Evolutionary conservation across 92 coral and sea anemone genomes (phyloP), one percentile per base, ranked within the genome.

Genomic region (Meandrina meandrites): DNA sequence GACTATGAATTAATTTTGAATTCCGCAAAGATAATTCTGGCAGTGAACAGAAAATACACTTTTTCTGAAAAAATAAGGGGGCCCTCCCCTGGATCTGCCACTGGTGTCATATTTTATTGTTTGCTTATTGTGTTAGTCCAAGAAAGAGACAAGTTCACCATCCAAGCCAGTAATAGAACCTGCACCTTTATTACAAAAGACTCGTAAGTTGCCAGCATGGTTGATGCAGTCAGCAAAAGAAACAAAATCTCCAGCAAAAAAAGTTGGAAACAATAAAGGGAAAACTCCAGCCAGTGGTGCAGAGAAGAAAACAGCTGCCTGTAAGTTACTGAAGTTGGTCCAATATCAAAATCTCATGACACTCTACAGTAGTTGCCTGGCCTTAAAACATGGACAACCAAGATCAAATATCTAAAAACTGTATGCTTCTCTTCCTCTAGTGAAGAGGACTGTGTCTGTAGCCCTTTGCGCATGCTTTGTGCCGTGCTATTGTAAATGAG

Each of bases 161-260:
- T 30, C 74, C 34, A 80, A 90, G 74, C 68, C 92, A 27, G 75
- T 75, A 15, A 89, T 90, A 9, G 83, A 89, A 77, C 89, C 93
- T 73, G 96, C 93, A 50, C 86, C 77, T 12, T 67, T 79, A 5
- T 81, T 96, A 40, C 88, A 93, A 53, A 96, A 96, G 77, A 88
- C 93, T 22, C 94, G 99, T 30, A 92, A 80, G 32, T 93, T 96
- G 35, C 99, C 99, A 8, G 82, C 90, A 19, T 96, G 99, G 99
- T 87, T 96, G 96, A 75, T 87, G 45, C 82, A 88, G 84, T 74
- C 76, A 42, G 42, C 72, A 31, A 74, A 75, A 66, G 84, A 69
- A 14, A 15, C 47, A 45, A 74, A 72, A 73, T 86, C 81, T 5
- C 37, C 73, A n/a, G 42, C 36, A 74, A 81, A 87, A 58, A 81